Conservation (phyloP, 2,888 invertebrate species). For the Pomacea canaliculata region DNA sequence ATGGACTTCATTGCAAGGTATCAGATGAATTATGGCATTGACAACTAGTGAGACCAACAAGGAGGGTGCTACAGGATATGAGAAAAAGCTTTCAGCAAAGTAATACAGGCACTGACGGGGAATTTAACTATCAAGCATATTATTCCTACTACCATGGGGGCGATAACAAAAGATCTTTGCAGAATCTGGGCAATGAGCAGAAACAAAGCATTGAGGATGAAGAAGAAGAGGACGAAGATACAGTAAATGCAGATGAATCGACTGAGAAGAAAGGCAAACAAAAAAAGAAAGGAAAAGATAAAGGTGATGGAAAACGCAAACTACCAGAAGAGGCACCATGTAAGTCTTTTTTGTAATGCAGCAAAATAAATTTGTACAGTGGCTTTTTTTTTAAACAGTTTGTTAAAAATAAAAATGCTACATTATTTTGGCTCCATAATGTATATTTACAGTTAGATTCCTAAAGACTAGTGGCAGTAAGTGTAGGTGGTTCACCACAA, state of each 20-base stretch:
- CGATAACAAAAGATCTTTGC: constrained; percentile 35
- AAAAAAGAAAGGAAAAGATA: constrained; percentile 33
- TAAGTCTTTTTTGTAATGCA: constrained; percentile 2
- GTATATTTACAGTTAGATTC: no score
- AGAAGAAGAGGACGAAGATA: constrained; percentile 39
- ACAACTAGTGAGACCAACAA: constrained; percentile 16
- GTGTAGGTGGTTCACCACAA: no score
- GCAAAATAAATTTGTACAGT: constrained; percentile 1
- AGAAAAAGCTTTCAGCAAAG: constrained; percentile 20
- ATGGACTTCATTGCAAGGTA: constrained; percentile 96
- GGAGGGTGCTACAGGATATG: constrained; percentile 36
- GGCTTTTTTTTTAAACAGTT: no score
- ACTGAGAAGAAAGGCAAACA: constrained; percentile 17
- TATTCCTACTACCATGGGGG: constrained; percentile 56
- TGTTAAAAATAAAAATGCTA: no score
- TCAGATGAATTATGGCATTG: constrained; percentile 86
- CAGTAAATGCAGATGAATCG: constrained; percentile 38
- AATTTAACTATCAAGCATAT: constrained; percentile 33
- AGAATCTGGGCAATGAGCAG: neutral
- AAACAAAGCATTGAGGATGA: constrained; percentile 26
- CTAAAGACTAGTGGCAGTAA: no score
- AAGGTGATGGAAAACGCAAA: constrained; percentile 47
- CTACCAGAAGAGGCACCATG: constrained; percentile 30
- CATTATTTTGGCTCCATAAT: no score
- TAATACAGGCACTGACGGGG: neutral